Evolutionary conservation across 2,888 invertebrate genomes (phyloP).

Genomic region (Eristalis pertinax): DNA sequence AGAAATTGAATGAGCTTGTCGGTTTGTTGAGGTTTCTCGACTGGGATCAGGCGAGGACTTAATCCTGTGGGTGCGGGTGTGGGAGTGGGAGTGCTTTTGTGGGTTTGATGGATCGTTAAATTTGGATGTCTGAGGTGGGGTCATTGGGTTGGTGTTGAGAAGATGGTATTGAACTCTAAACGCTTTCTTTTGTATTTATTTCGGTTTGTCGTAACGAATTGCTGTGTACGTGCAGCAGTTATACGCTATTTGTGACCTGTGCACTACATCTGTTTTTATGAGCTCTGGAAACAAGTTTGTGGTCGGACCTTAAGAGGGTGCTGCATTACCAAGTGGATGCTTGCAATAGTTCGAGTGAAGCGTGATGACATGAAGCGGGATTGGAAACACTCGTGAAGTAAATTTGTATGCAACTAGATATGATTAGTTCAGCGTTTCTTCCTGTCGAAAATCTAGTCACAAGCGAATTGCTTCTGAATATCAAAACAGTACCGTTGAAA

Average conservation of each 20-base stretch:
- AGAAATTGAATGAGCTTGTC: conserved; percentile 43
- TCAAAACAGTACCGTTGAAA: neutral
- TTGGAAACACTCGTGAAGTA: neutral
- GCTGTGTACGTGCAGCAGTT: neutral
- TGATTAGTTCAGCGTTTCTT: no score
- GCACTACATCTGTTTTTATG: neutral
- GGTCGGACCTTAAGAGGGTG: neutral
- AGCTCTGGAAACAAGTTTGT: neutral
- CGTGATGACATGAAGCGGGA: neutral
- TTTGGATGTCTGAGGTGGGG: conserved; percentile 40
- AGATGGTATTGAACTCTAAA: conserved; percentile 43
- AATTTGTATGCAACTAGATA: no score
- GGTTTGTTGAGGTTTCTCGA: neutral
- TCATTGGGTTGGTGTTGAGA: conserved; percentile 9
- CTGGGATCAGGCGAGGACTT: conserved; percentile 42
- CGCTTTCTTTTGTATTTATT: neutral
- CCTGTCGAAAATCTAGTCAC: no score
- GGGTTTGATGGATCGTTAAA: conserved; percentile 65
- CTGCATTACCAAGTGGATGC: neutral
- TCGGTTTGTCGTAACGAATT: neutral
- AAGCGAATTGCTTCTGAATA: neutral
- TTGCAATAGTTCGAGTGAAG: neutral
- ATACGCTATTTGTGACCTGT: neutral
- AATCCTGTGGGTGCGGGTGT: conserved; percentile 56
- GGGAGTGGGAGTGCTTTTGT: conserved; percentile 35